A percentile compares a stretch with the other conserved stretches of the same genome.
phyloP scores from a whole-genome alignment of 2,888 invertebrate species.

The Taphrorychus bicolor region DNA sequence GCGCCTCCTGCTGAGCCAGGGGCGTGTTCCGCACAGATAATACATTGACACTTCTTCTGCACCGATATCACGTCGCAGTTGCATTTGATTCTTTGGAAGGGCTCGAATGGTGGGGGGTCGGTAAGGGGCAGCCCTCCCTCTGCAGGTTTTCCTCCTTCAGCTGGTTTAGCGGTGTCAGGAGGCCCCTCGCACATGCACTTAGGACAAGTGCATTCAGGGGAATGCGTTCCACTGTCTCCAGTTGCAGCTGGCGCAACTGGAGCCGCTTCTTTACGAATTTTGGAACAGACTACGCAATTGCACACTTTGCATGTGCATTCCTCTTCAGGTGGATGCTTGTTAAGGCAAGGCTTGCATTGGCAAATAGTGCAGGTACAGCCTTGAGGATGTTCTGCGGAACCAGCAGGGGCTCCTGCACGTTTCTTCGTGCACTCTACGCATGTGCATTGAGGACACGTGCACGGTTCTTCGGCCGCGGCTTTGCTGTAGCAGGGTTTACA shows the following conservation, averaged over 20 bases:
- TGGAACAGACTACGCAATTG: background rate
- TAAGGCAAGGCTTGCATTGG: conserved; percentile 4
- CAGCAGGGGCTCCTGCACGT: background rate
- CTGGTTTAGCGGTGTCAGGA: background rate
- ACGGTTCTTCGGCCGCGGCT: conserved; percentile 8
- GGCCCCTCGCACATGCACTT: conserved; percentile 6
- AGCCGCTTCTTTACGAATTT: background rate
- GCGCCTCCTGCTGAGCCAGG: background rate
- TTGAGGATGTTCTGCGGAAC: background rate
- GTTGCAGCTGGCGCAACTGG: background rate
- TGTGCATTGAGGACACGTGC: conserved; percentile 11
- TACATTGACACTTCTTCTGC: conserved; percentile 40
- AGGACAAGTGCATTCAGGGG: background rate
- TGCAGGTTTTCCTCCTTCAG: background rate
- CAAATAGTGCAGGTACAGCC: background rate
- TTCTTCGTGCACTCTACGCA: conserved; percentile 11
- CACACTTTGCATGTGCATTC: conserved; percentile 8
- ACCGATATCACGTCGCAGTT: too few relatives aligned
- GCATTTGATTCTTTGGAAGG: conserved; percentile 31
- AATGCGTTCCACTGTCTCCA: background rate
- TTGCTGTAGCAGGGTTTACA: conserved; percentile 9
- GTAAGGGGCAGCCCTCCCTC: background rate
- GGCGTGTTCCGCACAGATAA: conserved; percentile 32
- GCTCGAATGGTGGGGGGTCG: conserved; percentile 42
- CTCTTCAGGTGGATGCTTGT: background rate